Conservation (phyloP, 2,888 invertebrate genomes). For the Anarsia innoxiella region DNA sequence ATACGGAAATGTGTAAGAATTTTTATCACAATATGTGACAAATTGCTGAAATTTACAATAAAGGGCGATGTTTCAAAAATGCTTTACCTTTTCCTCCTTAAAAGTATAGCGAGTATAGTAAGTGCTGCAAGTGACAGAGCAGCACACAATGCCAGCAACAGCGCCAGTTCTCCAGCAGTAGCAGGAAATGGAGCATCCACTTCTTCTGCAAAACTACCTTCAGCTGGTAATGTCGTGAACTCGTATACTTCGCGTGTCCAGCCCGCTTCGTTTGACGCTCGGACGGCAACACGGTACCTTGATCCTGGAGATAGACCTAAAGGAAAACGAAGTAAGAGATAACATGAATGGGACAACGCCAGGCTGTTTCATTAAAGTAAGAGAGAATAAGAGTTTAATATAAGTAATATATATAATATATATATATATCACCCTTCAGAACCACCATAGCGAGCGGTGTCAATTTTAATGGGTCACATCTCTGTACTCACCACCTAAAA, state of each 20-base stretch:
- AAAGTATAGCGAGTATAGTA: conserved; percentile 74
- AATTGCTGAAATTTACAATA: too few species aligned
- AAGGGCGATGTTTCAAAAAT: too few species aligned
- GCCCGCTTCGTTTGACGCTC: conserved; percentile 77
- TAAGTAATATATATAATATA: too few species aligned
- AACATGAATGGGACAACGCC: too few species aligned
- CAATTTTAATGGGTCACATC: too few species aligned
- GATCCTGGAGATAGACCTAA: conserved; percentile 71
- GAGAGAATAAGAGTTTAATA: too few species aligned
- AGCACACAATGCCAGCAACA: conserved; percentile 72
- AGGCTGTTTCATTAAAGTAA: too few species aligned
- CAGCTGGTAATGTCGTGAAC: conserved; percentile 72
- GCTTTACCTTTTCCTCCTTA: conserved; percentile 71
- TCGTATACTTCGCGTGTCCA: conserved; percentile 77
- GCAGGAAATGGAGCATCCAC: conserved; percentile 67
- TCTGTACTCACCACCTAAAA: conserved; percentile 58
- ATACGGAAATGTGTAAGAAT: too few species aligned
- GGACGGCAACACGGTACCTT: conserved; percentile 76
- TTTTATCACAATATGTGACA: too few species aligned
- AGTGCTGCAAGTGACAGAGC: conserved; percentile 72
- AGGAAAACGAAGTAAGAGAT: conserved; percentile 26
- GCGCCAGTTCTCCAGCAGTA: conserved; percentile 59
- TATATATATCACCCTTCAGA: too few species aligned
- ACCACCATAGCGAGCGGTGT: too few species aligned
- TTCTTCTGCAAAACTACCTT: conserved; percentile 67